Evolutionary conservation across 2,888 invertebrate genomes (phyloP), one percentile per base, ranked within the genome.

Genomic region (Andrena haemorrhoa): DNA sequence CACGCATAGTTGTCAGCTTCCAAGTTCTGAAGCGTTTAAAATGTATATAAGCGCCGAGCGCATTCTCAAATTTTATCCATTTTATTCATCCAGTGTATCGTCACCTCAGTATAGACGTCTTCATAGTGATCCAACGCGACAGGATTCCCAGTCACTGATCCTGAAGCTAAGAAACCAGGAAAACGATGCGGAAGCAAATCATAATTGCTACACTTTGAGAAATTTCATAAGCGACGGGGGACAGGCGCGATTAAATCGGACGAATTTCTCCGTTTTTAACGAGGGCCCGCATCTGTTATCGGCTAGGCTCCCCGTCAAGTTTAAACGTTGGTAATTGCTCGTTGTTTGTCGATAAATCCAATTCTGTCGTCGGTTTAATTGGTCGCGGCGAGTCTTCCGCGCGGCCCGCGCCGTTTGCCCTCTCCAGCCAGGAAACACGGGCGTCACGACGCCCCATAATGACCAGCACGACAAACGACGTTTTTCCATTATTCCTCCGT

Each of bases 281-380:
- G 66, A 66, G 74, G 73, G 10, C 33, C 58, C 47, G n/a, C 20
- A 12, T n/a, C n/a, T 35, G 35, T 10, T 41, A 33, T n/a, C 58
- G 10, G 26, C 16, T 16, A 23, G 8, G 35, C 41, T 51, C 47
- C 68, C 56, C 68, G 63, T 61, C 64, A n/a, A 49, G 10, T 58
- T 82, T 76, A 76, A 80, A 53, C 47, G 69, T 76, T 76, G 63
- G 71, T 80, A 83, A 80, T 83, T 80, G 80, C 75, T 35, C 41
- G 73, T 68, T 82, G 81, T 83, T 83, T 75, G 82, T 61, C 81
- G 72, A 83, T 75, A 82, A 83, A 77, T 82, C 75, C 82, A 72
- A 83, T 81, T 66, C 74, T 26, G 68, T 41, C 49, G 65, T 29
- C 35, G 64, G 58, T 76, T 80, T 83, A 83, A 83, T 83, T 80